Conservation (phyloP, 92 coral and sea anemone species). For the Porites rus region DNA sequence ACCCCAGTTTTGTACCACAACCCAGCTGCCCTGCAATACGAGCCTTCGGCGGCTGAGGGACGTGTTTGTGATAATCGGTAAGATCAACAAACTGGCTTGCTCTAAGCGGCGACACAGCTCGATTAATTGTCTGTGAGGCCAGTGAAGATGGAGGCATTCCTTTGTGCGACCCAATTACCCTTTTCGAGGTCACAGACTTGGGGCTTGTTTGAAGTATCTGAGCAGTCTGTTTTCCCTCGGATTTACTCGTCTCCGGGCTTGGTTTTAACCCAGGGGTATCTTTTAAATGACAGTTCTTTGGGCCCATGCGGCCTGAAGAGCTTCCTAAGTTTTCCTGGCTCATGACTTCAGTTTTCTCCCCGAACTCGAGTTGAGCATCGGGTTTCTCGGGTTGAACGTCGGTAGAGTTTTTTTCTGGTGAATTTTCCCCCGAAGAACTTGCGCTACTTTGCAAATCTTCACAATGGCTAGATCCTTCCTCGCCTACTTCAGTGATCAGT, state of each 20-base stretch:
- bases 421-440: neutral
- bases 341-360: neutral
- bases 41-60: constrained; percentile 13
- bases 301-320: neutral
- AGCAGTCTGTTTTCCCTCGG: neutral
- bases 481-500: neutral
- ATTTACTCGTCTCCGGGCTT: neutral
- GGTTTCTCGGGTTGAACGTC: neutral
- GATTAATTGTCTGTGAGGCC: constrained; percentile 5
- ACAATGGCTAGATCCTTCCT: neutral
- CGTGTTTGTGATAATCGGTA: constrained; percentile 24
- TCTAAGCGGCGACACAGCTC: constrained; percentile 30
- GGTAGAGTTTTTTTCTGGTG: neutral
- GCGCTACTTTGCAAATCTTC: neutral
- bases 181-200: neutral
- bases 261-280: neutral
- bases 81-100: constrained; percentile 38
- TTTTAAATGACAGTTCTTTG: neutral
- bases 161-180: constrained; percentile 1
- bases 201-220: constrained; percentile 1
- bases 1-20: neutral
- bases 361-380: neutral
- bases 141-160: constrained; percentile 21
- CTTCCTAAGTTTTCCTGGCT: neutral
- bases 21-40: constrained; percentile 5